These are phyloP conservation scores for Agrotis ipsilon DNA, from an alignment of 2,888 invertebrate species.

Conservation along the genomic window DNA sequence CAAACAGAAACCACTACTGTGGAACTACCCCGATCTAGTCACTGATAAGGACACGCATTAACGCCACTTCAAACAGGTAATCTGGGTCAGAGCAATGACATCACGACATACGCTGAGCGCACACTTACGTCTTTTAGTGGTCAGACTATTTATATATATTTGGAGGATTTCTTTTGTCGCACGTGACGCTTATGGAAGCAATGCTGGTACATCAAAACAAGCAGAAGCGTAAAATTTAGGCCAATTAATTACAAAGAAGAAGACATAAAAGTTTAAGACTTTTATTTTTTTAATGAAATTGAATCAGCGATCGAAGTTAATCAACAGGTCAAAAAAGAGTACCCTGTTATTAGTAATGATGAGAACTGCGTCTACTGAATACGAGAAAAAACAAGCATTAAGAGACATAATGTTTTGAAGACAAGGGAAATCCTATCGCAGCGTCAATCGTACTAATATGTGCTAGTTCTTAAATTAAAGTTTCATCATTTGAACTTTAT, in stretches of 20 bases:
- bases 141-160: conserved; percentile 1
- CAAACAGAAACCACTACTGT: conserved; percentile 46
- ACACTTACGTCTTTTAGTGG: conserved; percentile 42
- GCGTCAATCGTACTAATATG: conserved; percentile 5
- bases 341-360: not conserved
- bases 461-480: conserved; percentile 24
- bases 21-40: conserved; percentile 63
- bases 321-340: not conserved
- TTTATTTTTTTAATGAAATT: not conserved
- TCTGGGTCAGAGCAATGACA: conserved; percentile 74
- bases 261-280: not conserved
- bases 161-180: not conserved
- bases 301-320: not conserved
- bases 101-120: conserved; percentile 43
- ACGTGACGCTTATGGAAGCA: not conserved
- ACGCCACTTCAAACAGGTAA: conserved; percentile 72
- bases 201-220: not conserved
- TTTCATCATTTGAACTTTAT: conserved; percentile 35
- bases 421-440: not conserved
- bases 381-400: not conserved
- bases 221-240: too few relatives aligned
- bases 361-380: not conserved
- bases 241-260: not conserved
- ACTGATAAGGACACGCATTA: conserved; percentile 67
- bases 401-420: too few relatives aligned